phyloP scores from a whole-genome alignment of 2,113 vertebrate genomes.

The Heterochromis multidens region DNA sequence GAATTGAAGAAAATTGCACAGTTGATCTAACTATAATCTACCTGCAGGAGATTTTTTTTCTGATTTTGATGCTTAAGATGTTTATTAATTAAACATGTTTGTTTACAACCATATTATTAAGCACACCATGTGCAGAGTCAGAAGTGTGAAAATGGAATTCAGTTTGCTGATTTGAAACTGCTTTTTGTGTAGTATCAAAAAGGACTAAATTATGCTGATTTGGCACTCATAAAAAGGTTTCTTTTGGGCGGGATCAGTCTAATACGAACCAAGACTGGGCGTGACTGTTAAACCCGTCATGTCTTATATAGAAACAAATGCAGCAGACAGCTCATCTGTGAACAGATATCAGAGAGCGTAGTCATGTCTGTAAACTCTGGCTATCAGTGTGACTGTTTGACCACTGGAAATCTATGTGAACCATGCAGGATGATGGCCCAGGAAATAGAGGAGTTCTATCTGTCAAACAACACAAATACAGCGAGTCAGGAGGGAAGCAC shows the following conservation, averaged over 20 bases:
- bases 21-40: not conserved
- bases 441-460: slow-evolving; percentile 27
- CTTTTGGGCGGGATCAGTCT: slow-evolving; percentile 3
- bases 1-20: not conserved
- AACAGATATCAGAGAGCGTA: not conserved
- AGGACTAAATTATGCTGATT: not conserved
- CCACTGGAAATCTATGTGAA: slow-evolving; percentile 33
- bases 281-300: slow-evolving; percentile 46
- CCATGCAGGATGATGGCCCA: slow-evolving; percentile 53
- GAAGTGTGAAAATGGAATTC: not conserved
- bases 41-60: not conserved
- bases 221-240: slow-evolving; percentile 5
- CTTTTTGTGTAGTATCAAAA: slow-evolving; percentile 14
- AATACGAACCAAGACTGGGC: slow-evolving; percentile 7
- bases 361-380: slow-evolving; percentile 47
- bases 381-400: slow-evolving; percentile 45
- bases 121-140: not conserved
- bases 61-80: not conserved
- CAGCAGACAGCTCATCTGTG: not conserved
- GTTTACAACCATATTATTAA: not conserved
- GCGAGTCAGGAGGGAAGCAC: not conserved
- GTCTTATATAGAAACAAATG: not conserved
- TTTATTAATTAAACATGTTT: too few relatives aligned
- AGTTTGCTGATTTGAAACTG: not conserved
- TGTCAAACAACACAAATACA: slow-evolving; percentile 16